Percentiles rank a stretch among this genome's conserved stretches.
Conservation (phyloP, 2,113 vertebrate genomes). For the Osmerus mordax region DNA sequence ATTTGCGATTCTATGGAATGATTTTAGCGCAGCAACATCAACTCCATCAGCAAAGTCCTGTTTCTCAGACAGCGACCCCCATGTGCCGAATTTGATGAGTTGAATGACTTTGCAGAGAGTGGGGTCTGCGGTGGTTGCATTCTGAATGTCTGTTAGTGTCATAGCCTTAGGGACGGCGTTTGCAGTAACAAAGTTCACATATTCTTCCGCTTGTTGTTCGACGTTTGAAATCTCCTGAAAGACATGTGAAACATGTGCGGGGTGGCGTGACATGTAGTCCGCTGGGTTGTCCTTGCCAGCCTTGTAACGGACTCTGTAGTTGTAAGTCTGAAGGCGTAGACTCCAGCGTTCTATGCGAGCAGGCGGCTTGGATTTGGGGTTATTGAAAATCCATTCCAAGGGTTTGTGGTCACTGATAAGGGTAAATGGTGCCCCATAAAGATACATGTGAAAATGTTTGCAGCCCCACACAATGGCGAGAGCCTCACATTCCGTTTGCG, state of each 20-base stretch:
- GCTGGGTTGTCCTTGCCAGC: neutral
- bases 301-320: neutral
- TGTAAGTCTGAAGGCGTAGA: neutral
- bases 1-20: neutral
- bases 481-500: constrained; percentile 1
- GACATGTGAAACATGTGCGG: neutral
- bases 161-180: neutral
- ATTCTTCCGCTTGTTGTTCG: neutral
- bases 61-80: neutral
- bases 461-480: constrained; percentile 10
- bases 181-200: neutral
- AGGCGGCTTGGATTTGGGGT: neutral
- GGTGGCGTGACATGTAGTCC: neutral
- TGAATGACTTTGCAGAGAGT: neutral
- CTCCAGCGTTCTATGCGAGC: neutral
- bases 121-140: neutral
- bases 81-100: neutral
- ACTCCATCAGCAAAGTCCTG: neutral
- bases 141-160: neutral
- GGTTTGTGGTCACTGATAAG: no score
- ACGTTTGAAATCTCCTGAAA: neutral
- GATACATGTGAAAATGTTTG: constrained; percentile 10
- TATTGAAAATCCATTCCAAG: neutral
- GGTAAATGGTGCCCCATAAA: neutral
- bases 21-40: neutral